Evolutionary conservation across 1,140 invertebrate species (phyloP), one percentile per base, ranked within the genome.

Genomic region (Mamestra configurata): DNA sequence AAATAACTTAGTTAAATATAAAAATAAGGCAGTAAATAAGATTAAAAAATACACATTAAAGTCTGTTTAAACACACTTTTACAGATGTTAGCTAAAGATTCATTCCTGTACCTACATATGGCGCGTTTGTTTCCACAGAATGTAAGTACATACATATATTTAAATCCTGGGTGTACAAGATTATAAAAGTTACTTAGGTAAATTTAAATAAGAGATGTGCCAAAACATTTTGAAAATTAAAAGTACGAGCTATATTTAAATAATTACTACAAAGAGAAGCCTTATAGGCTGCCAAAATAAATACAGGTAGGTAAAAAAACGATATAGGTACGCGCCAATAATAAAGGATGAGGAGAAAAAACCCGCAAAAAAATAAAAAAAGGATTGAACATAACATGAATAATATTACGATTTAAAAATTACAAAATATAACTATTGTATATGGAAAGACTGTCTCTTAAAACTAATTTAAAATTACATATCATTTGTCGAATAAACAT

Each of bases 381-480:
- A 20, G 24, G 59, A 35, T n/a, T 31, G 8, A 76, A 64, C 22
- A 31, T 46, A 76, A 24, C n/a, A 46, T 53, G 35, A n/a, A 64
- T 77, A 77, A 49, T 13, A 64, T 64, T 73, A 70, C 2, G 13
- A 49, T 46, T 77, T 53, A 46, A 76, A 61, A 61, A 59, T 76
- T 76, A 61, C 37, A 76, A 22, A 43, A 37, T 55, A 61, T 66
- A 77, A 66, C 75, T 77, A 66, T 37, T 64, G 59, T 53, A 77
- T 77, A 77, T 77, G 75, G 75, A 77, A 77, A 77, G 75, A 77
- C 75, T 77, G 46, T 77, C 11, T 68, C 75, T 77, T 77, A 77
- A 20, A 66, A 35, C 46, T 77, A 66, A 27, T 24, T 72, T 76
- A 73, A 3, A 57, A 40, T 70, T 70, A 72, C 20, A 20, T 72